Percentiles rank a stretch among this genome's conserved stretches.
These are phyloP conservation scores for Lepidostoma basale DNA, from an alignment of 1,140 invertebrate species.

Conservation along the genomic window DNA sequence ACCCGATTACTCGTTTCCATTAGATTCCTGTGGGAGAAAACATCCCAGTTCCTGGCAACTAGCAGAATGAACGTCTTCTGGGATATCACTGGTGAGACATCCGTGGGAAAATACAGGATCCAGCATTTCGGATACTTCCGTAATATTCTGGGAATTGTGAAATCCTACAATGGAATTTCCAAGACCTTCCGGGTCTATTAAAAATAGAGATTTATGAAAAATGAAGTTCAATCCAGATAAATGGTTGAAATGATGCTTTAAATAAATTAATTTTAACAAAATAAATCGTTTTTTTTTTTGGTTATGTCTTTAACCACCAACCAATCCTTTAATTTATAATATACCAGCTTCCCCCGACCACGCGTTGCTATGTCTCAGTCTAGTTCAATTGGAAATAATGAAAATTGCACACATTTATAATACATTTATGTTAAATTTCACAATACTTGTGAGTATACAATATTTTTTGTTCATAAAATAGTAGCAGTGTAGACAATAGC, in stretches of 20 bases:
- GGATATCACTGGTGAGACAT: slow-evolving; percentile 70
- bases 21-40: slow-evolving; percentile 78
- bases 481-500: too few species aligned
- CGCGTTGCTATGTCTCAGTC: too few species aligned
- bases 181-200: slow-evolving; percentile 69
- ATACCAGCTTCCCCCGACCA: too few species aligned
- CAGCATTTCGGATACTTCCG: slow-evolving; percentile 76
- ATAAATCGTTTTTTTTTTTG: background rate
- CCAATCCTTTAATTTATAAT: too few species aligned
- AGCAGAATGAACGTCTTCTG: slow-evolving; percentile 78
- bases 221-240: background rate
- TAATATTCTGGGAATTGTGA: slow-evolving; percentile 73
- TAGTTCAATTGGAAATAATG: too few species aligned
- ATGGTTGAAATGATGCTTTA: background rate
- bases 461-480: too few species aligned
- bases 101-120: slow-evolving; percentile 78
- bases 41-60: slow-evolving; percentile 73
- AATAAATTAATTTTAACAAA: slow-evolving; percentile 6
- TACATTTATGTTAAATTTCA: too few species aligned
- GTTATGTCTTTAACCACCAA: background rate
- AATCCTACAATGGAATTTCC: slow-evolving; percentile 71
- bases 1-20: slow-evolving; percentile 35
- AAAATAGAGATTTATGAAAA: slow-evolving; percentile 24
- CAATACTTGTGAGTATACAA: too few species aligned
- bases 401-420: too few species aligned